Evolutionary conservation across 1,140 invertebrate species (phyloP).

Genomic region (Trigoniulus corallinus): DNA sequence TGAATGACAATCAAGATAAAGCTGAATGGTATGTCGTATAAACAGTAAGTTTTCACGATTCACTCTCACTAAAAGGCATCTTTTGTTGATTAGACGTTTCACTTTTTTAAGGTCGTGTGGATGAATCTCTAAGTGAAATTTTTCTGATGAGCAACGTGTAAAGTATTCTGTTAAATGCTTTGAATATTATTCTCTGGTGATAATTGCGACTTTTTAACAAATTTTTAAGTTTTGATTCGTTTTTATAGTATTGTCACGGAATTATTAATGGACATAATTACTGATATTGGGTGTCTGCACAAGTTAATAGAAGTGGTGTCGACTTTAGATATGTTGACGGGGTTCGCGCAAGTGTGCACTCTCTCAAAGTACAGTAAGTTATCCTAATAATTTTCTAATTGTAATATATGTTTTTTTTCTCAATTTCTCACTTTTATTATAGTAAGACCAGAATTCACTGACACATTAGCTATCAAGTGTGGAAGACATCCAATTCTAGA

Average conservation of each 20-base stretch:
- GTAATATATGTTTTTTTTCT: neutral
- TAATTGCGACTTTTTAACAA: neutral
- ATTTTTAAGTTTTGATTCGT: constrained; percentile 9
- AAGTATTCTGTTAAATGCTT: neutral
- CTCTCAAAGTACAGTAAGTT: constrained; percentile 27
- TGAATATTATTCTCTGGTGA: too few relatives aligned
- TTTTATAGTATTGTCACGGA: constrained; percentile 30
- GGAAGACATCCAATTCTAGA: constrained; percentile 66
- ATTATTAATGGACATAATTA: constrained; percentile 33
- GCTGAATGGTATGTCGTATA: constrained; percentile 27
- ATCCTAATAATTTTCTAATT: constrained; percentile 1
- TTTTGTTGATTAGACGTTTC: constrained; percentile 5
- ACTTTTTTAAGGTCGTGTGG: constrained; percentile 35
- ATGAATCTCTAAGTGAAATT: constrained; percentile 55
- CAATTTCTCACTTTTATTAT: constrained; percentile 21
- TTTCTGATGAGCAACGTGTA: constrained; percentile 63
- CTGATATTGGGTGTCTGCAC: constrained; percentile 55
- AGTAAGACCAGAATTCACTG: constrained; percentile 52
- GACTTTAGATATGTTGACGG: constrained; percentile 56
- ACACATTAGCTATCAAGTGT: constrained; percentile 44
- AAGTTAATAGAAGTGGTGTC: constrained; percentile 60
- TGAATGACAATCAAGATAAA: too few relatives aligned
- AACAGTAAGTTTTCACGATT: constrained; percentile 6
- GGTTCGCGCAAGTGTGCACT: constrained; percentile 47
- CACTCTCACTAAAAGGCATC: constrained; percentile 1